A percentile compares a stretch with the other conserved stretches of the same genome.
Evolutionary conservation across 2,888 invertebrate species (phyloP).

Genomic region (Melitaea athalia): DNA sequence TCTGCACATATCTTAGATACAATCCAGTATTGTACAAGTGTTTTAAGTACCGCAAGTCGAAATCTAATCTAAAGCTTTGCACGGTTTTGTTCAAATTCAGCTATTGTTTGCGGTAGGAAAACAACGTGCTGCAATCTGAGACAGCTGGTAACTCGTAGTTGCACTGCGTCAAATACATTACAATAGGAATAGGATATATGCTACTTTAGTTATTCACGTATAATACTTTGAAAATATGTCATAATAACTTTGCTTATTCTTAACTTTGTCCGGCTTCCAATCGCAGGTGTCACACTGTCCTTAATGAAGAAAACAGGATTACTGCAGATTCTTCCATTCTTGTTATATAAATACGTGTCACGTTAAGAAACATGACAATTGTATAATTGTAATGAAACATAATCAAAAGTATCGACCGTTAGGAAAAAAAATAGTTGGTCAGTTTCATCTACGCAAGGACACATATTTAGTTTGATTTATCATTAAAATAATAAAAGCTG

Average conservation of each 20-base stretch:
- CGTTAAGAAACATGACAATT: constrained; percentile 17
- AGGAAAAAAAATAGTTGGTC: too few species aligned
- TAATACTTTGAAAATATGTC: constrained; percentile 34
- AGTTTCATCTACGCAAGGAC: too few species aligned
- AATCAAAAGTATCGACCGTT: neutral
- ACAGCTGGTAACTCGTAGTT: neutral
- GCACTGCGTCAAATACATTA: too few species aligned
- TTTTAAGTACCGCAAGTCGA: neutral
- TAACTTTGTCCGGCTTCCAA: constrained; percentile 53
- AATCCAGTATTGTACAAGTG: neutral
- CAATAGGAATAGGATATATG: neutral
- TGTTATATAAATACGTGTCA: constrained; percentile 31
- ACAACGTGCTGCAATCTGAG: neutral
- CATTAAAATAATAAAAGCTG: too few species aligned
- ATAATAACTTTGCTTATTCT: constrained; percentile 40
- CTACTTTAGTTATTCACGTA: constrained; percentile 1
- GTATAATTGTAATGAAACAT: neutral
- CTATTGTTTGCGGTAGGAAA: constrained; percentile 1
- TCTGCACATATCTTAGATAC: neutral
- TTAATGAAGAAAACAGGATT: constrained; percentile 58
- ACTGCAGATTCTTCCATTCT: constrained; percentile 36
- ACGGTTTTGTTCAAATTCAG: constrained; percentile 1
- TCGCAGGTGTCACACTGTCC: constrained; percentile 49
- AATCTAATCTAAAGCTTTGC: neutral
- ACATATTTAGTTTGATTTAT: too few species aligned